Conservation (phyloP, 2,113 vertebrate genomes). For the Scopus umbretta region DNA sequence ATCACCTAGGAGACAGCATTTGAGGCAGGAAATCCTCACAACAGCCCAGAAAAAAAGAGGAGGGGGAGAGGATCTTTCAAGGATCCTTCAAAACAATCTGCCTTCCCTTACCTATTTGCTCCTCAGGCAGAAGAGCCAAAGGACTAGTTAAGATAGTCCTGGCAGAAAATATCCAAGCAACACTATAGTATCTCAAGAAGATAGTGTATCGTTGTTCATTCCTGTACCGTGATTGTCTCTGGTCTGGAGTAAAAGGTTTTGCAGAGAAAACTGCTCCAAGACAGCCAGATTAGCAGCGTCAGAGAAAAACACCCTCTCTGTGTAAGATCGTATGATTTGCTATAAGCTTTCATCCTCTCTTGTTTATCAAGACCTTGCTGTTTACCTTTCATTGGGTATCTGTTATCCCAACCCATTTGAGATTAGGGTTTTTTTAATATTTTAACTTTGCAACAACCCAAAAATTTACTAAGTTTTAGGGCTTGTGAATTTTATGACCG, state of each 20-base stretch:
- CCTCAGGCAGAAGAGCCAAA: not conserved
- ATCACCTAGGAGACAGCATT: constrained; percentile 21
- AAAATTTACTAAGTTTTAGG: not conserved
- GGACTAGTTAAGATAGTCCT: not conserved
- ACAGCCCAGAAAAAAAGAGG: not conserved
- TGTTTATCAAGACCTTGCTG: not conserved
- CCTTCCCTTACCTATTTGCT: not conserved
- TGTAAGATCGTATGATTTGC: not conserved
- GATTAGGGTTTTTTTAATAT: not conserved
- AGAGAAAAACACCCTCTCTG: not conserved
- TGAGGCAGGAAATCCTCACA: not conserved
- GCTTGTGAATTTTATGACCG: not conserved
- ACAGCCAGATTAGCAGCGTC: not conserved
- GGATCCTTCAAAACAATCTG: not conserved
- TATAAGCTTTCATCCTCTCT: not conserved
- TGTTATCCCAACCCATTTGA: not conserved
- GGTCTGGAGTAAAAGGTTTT: not conserved
- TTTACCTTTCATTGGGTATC: not conserved
- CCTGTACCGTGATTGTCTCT: not conserved
- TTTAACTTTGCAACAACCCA: not conserved
- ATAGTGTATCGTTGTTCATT: not conserved
- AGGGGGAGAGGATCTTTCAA: not conserved
- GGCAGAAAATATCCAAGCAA: not conserved
- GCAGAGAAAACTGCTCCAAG: not conserved
- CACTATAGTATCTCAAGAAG: not conserved